Evolutionary conservation across 37 sponge, comb jelly and placozoan species (phyloP).

Genomic region (Spongilla lacustris): DNA sequence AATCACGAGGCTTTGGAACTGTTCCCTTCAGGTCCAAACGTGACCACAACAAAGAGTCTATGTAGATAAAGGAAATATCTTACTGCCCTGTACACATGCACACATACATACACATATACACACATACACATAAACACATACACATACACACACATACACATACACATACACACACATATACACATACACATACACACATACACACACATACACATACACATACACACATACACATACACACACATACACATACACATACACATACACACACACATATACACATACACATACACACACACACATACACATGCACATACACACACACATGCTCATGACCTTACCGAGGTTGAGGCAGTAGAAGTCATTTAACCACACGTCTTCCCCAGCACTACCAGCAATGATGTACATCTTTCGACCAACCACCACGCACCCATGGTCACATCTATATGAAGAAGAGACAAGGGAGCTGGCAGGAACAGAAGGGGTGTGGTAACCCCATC

Average conservation of each 20-base stretch:
- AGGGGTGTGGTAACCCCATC: neutral
- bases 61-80: neutral
- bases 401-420: constrained; percentile 47
- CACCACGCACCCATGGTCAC: constrained; percentile 67
- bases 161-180: neutral
- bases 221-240: neutral
- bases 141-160: neutral
- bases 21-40: constrained; percentile 7
- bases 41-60: constrained; percentile 50
- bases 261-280: neutral
- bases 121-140: too few relatives aligned
- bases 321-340: constrained; percentile 5
- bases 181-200: neutral
- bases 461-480: too few relatives aligned
- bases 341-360: constrained; percentile 42
- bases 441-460: constrained; percentile 6
- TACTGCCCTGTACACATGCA: neutral
- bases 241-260: neutral
- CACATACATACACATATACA: neutral
- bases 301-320: neutral
- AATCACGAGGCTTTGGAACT: constrained; percentile 60
- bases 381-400: constrained; percentile 59
- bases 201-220: neutral
- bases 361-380: constrained; percentile 67
- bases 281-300: neutral